Conservation (phyloP, 1,140 invertebrate species). For the Protaetia brevitarsis region DNA sequence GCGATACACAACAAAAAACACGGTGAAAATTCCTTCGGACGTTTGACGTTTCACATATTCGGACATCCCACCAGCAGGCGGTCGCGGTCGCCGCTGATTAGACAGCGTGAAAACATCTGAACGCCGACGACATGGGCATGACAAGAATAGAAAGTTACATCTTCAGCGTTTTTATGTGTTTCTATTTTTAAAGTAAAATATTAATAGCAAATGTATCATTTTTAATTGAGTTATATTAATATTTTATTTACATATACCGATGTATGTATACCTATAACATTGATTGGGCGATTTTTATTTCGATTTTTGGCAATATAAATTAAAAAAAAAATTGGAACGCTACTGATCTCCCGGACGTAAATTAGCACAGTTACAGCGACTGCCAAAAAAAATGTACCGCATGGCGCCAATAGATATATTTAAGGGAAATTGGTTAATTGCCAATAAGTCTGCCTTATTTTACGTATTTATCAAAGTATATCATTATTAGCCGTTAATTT, state of each 20-base stretch:
- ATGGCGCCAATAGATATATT: not conserved
- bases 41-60: conserved; percentile 10
- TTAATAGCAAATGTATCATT: not conserved
- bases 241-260: too few species aligned
- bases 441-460: too few species aligned
- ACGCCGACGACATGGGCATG: not conserved
- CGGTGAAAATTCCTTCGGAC: not conserved
- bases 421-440: too few species aligned
- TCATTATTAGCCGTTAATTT: too few species aligned
- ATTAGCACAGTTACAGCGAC: not conserved
- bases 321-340: not conserved
- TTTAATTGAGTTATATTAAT: too few species aligned
- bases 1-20: conserved; percentile 2
- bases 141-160: not conserved
- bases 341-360: not conserved
- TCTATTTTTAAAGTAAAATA: not conserved
- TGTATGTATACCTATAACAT: too few species aligned
- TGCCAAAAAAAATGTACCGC: conserved; percentile 7
- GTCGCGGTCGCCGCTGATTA: not conserved
- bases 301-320: too few species aligned
- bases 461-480: too few species aligned
- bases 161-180: not conserved
- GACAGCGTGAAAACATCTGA: conserved; percentile 7
- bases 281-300: too few species aligned
- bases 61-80: not conserved